These are phyloP conservation scores for Dreissena rostriformis DNA, from an alignment of 1,140 invertebrate genomes.

Conservation along the genomic window DNA sequence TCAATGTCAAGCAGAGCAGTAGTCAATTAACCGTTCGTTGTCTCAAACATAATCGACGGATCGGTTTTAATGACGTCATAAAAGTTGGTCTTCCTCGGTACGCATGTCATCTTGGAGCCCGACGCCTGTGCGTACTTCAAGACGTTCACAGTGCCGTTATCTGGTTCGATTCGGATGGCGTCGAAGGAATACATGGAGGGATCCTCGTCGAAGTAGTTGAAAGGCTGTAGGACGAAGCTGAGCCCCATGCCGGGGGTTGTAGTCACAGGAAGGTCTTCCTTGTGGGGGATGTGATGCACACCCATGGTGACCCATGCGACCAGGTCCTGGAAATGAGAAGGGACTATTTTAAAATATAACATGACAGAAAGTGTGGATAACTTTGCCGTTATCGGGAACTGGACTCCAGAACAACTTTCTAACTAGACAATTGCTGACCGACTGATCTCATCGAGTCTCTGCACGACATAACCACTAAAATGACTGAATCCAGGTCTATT, in stretches of 20 bases:
- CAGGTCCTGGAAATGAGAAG: conserved; percentile 69
- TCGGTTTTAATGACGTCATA: conserved; percentile 7
- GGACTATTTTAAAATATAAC: too few relatives aligned
- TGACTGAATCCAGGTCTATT: too few relatives aligned
- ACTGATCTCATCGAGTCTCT: too few relatives aligned
- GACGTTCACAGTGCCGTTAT: conserved; percentile 7
- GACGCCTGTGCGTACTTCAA: conserved; percentile 41
- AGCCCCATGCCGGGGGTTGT: conserved; percentile 68
- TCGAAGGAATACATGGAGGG: conserved; percentile 69
- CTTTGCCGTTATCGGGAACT: too few relatives aligned
- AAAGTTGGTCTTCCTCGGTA: conserved; percentile 26
- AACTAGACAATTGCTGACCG: too few relatives aligned
- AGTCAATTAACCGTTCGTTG: too few relatives aligned
- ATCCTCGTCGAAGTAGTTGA: conserved; percentile 73
- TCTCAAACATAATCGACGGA: conserved; percentile 14
- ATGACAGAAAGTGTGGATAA: too few relatives aligned
- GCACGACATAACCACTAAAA: too few relatives aligned
- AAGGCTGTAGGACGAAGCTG: conserved; percentile 70
- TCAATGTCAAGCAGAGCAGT: too few relatives aligned
- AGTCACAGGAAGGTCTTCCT: conserved; percentile 73
- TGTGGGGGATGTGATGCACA: conserved; percentile 73
- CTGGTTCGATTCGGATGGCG: conserved; percentile 83
- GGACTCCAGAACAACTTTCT: too few relatives aligned
- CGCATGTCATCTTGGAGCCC: conserved; percentile 13
- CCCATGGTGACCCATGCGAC: conserved; percentile 75